Conservation (phyloP, 1,140 invertebrate genomes). For the Holotrichia oblita region DNA sequence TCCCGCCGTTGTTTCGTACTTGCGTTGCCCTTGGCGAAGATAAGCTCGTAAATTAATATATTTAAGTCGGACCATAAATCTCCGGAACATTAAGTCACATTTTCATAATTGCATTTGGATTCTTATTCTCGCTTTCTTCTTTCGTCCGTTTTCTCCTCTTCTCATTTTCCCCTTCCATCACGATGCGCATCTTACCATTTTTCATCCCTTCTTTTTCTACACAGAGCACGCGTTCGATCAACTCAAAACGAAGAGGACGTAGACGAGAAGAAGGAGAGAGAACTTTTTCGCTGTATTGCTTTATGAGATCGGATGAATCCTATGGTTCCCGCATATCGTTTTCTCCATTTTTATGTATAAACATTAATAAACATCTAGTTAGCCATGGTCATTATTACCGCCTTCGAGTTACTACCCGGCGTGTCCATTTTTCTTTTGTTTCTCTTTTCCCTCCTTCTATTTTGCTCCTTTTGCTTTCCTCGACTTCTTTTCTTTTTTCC, state of each 20-base stretch:
- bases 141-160: conserved; percentile 13
- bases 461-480: background rate
- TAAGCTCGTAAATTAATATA: conserved; percentile 59
- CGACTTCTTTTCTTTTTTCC: too few relatives aligned
- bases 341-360: conserved; percentile 41
- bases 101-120: conserved; percentile 59
- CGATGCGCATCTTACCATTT: conserved; percentile 13
- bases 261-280: background rate
- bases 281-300: conserved; percentile 14
- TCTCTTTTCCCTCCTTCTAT: conserved; percentile 11
- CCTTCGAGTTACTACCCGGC: background rate
- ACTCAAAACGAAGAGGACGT: background rate
- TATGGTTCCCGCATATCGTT: conserved; percentile 31
- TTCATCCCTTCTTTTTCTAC: conserved; percentile 31
- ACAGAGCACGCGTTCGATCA: conserved; percentile 1
- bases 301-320: conserved; percentile 39
- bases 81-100: conserved; percentile 58
- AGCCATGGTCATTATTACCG: conserved; percentile 30
- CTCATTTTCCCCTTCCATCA: background rate
- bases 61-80: conserved; percentile 58
- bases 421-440: conserved; percentile 30
- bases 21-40: conserved; percentile 51
- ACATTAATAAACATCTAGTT: conserved; percentile 41
- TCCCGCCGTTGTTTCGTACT: conserved; percentile 47
- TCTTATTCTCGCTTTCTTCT: conserved; percentile 44